Base-by-base conservation (phyloP, 2,113 vertebrate genomes). In the Plectropomus leopardus region DNA sequence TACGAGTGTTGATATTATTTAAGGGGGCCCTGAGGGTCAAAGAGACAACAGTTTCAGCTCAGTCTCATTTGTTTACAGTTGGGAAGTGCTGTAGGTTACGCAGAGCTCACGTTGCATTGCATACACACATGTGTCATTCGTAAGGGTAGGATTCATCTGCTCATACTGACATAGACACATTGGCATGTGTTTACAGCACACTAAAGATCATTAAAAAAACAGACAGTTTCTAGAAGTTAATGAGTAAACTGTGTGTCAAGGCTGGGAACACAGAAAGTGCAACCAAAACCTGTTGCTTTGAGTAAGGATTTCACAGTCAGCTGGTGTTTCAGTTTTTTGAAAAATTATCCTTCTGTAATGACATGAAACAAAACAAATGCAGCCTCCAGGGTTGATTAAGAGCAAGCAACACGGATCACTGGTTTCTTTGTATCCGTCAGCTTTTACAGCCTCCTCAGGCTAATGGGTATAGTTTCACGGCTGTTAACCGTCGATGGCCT, bases 191-290 rank as follows among this genome's bases (percentile, higher is more conserved):
- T 73, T 54, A 80, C 36, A 19, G 50, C 67, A 60, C 53, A 58
- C 13, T 14, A 32, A 50, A 75, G 47, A 28, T n/a, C n/a, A n/a
- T n/a, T 36, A 30, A 50, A 76, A 76, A 57, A 26, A 21, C 57
- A 15, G 5, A 30, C 60, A 5, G 51, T 58, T 57, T 60, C 57
- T 50, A 26, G 9, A 68, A 48, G 87, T 87, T 81, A 86, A 90
- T 92, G n/a, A 83, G 74, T 91, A 80, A 92, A 53, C 86, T 24
- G 6, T 8, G 13, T 64, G 58, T 85, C 78, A 80, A 60, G 83
- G 85, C 60, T 32, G 28, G 34, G 23, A 55, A 4, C 7, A 6
- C 8, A 16, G 30, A 48, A 73, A 67, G 66, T 48, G 50, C 1
- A 36, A 15, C 30, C 19, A 4, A 28, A 26, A 59, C 21, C 58